These are phyloP conservation scores for Drosophila persimilis DNA, from an alignment of 1,140 invertebrate species.

Conservation along the genomic window DNA sequence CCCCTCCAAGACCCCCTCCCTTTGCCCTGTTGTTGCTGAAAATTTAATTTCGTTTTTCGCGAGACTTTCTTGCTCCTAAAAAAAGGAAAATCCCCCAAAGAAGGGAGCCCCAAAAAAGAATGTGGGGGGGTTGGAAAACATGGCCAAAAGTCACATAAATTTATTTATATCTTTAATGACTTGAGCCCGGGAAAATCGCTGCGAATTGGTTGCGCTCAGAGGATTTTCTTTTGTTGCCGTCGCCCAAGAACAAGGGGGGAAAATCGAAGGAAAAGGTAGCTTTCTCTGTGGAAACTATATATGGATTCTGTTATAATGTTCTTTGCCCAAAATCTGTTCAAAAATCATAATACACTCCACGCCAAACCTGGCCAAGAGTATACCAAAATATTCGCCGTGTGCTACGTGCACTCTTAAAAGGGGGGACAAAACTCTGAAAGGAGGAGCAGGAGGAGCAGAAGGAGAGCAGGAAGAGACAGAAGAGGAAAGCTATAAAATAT, in stretches of 20 bases:
- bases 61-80: background rate
- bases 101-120: slow-evolving; percentile 1
- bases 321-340: too few species aligned
- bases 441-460: too few species aligned
- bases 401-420: slow-evolving; percentile 73
- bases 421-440: slow-evolving; percentile 24
- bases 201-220: slow-evolving; percentile 64
- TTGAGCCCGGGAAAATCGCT: slow-evolving; percentile 72
- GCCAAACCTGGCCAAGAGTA: too few species aligned
- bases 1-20: too few species aligned
- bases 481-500: slow-evolving; percentile 72
- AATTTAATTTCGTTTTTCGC: slow-evolving; percentile 43
- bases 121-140: slow-evolving; percentile 41
- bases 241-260: slow-evolving; percentile 34
- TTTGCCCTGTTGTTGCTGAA: slow-evolving; percentile 12
- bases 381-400: slow-evolving; percentile 58
- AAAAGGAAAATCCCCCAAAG: slow-evolving; percentile 3
- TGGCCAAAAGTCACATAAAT: slow-evolving; percentile 79
- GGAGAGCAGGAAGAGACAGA: slow-evolving; percentile 19
- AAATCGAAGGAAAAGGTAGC: slow-evolving; percentile 1
- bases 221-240: slow-evolving; percentile 34
- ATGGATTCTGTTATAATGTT: too few species aligned
- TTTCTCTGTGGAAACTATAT: slow-evolving; percentile 12
- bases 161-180: slow-evolving; percentile 83
- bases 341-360: too few species aligned